Evolutionary conservation across 2,888 invertebrate species (phyloP).

Genomic region (Trissolcus brochymenae): DNA sequence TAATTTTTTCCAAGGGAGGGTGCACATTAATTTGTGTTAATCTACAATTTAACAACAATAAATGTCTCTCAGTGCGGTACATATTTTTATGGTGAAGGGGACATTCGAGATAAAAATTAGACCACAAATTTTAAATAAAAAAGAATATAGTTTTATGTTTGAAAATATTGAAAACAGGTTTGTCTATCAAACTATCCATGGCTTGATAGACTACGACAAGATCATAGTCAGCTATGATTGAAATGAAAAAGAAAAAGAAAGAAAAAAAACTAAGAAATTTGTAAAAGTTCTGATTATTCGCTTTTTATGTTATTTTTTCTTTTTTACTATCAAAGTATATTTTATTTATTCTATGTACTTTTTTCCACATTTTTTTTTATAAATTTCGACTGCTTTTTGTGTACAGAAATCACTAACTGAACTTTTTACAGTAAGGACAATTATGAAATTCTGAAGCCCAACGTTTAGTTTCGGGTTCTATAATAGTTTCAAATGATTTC

Average conservation of each 20-base stretch:
- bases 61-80: slow-evolving; percentile 18
- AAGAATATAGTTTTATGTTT: not conserved
- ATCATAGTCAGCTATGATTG: too few species aligned
- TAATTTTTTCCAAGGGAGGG: too few species aligned
- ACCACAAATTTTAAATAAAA: slow-evolving; percentile 6
- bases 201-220: too few species aligned
- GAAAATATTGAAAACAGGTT: too few species aligned
- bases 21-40: too few species aligned
- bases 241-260: not conserved
- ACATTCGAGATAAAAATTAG: slow-evolving; percentile 14
- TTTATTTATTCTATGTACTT: not conserved
- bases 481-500: too few species aligned
- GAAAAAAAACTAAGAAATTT: not conserved
- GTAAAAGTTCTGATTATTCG: not conserved
- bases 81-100: slow-evolving; percentile 28
- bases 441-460: too few species aligned
- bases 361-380: not conserved
- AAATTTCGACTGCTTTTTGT: not conserved
- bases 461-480: too few species aligned
- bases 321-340: not conserved
- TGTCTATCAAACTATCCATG: too few species aligned
- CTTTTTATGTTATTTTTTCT: not conserved
- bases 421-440: too few species aligned
- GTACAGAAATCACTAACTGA: not conserved
- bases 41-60: too few species aligned